Conservation (phyloP, 2,113 vertebrate species). For the Myiozetetes cayanensis region DNA sequence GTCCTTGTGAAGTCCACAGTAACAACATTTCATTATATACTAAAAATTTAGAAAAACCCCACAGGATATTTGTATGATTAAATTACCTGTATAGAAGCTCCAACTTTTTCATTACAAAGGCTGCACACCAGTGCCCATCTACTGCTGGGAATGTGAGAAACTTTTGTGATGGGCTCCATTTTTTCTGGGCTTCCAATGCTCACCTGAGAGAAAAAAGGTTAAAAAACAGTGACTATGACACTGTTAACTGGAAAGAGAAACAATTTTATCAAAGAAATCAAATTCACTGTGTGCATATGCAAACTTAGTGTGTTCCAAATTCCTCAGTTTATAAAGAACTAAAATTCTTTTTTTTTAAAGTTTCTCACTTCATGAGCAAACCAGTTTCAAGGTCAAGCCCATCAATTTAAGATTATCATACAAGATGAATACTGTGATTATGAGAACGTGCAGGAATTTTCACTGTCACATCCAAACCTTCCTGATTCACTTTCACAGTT, state of each 20-base stretch:
- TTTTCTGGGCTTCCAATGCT: conserved; percentile 98
- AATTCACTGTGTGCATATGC: background rate
- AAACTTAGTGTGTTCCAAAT: background rate
- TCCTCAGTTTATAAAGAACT: background rate
- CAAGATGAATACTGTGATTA: background rate
- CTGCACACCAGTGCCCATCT: conserved; percentile 95
- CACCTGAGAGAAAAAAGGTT: conserved; percentile 76
- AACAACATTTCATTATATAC: background rate
- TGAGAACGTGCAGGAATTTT: background rate
- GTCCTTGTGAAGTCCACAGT: background rate
- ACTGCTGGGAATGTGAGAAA: conserved; percentile 97
- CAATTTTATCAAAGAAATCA: background rate
- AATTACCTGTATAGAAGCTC: conserved; percentile 94
- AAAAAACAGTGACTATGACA: background rate
- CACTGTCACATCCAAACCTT: background rate
- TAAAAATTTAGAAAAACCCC: background rate
- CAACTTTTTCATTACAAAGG: conserved; percentile 93
- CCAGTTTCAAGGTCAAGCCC: background rate
- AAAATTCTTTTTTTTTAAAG: background rate
- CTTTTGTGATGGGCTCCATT: conserved; percentile 99
- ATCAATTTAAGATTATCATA: background rate
- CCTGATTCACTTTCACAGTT: background rate
- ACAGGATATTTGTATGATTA: too few species aligned
- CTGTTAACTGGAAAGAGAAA: background rate
- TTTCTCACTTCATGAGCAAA: background rate